Conservation (phyloP, 2,797 vertebrate species). For the Pseudochaenichthys georgianus region DNA sequence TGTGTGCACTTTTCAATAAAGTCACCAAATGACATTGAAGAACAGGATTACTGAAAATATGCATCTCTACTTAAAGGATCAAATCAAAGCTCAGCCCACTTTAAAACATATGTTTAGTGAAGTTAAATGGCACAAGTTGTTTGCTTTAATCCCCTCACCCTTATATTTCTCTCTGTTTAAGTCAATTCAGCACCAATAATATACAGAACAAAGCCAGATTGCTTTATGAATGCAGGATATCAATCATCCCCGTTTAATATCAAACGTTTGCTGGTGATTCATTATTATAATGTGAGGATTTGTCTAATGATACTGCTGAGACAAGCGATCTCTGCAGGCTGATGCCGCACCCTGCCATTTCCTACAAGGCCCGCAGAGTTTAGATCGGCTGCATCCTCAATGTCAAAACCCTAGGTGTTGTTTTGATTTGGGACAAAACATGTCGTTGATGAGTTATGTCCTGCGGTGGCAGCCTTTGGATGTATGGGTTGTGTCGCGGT, state of each 20-base stretch:
- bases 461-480: conserved; percentile 59
- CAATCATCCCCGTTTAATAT: conserved; percentile 65
- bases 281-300: conserved; percentile 70
- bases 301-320: conserved; percentile 75
- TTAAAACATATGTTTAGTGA: conserved; percentile 24
- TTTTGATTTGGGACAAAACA: conserved; percentile 76
- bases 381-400: conserved; percentile 68
- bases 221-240: conserved; percentile 59
- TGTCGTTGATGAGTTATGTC: conserved; percentile 73
- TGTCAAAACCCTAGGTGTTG: conserved; percentile 69
- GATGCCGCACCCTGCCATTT: conserved; percentile 66
- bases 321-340: conserved; percentile 61
- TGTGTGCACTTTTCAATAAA: conserved; percentile 22
- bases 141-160: conserved; percentile 29
- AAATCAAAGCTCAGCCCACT: conserved; percentile 26
- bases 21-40: conserved; percentile 15
- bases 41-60: conserved; percentile 6
- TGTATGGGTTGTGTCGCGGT: conserved; percentile 71
- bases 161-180: conserved; percentile 20
- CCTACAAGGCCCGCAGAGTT: conserved; percentile 54
- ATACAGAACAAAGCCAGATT: conserved; percentile 45
- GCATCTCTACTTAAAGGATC: not conserved
- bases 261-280: conserved; percentile 62
- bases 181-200: conserved; percentile 43
- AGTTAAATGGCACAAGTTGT: conserved; percentile 14